Conservation (phyloP, 1,140 invertebrate genomes). For the Phthorimaea operculella region DNA sequence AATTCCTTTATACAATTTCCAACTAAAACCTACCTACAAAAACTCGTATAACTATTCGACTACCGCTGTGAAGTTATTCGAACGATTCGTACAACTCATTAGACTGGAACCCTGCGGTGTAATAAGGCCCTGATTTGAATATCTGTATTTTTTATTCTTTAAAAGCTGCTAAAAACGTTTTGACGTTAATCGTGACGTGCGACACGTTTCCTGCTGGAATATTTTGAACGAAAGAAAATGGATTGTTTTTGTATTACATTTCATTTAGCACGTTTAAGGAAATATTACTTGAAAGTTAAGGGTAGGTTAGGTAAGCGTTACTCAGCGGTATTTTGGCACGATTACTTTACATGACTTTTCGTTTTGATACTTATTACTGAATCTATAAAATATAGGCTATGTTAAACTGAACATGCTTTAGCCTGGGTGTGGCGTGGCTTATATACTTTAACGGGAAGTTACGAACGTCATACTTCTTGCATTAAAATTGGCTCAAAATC, state of each 20-base stretch:
- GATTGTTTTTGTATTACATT: background rate
- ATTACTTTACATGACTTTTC: no score
- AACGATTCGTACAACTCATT: constrained; percentile 24
- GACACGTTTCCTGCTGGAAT: constrained; percentile 21
- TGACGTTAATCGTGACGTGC: constrained; percentile 38
- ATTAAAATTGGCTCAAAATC: no score
- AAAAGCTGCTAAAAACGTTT: constrained; percentile 26
- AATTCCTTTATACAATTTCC: no score
- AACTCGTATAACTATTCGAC: background rate
- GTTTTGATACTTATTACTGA: no score
- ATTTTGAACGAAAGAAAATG: background rate
- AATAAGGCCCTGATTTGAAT: constrained; percentile 46
- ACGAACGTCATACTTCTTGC: no score
- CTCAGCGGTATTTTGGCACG: no score
- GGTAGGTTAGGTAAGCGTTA: no score
- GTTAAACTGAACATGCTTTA: no score
- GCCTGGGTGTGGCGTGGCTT: no score
- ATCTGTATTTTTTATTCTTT: constrained; percentile 37
- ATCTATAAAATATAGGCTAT: no score
- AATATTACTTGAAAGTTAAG: no score
- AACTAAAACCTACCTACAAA: background rate
- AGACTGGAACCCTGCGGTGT: constrained; percentile 27
- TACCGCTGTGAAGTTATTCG: constrained; percentile 13
- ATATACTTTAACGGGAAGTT: no score
- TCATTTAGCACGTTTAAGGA: background rate